Conservation (phyloP, 1,140 invertebrate genomes). For the Dendrolimus kikuchii region DNA sequence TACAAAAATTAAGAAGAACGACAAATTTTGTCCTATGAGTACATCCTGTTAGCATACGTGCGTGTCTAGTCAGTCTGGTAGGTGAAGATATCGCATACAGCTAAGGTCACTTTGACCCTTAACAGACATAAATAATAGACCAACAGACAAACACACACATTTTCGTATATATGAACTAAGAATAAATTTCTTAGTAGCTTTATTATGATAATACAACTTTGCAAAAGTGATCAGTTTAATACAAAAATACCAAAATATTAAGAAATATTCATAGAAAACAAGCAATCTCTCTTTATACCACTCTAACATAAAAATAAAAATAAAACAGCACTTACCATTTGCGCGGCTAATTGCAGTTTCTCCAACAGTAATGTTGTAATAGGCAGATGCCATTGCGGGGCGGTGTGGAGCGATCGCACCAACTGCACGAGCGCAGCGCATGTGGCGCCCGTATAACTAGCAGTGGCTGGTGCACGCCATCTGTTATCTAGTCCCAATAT, state of each 20-base stretch:
- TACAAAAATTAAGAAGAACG: background rate
- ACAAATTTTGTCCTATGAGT: too few species aligned
- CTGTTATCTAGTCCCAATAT: conserved; percentile 41
- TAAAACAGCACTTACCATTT: conserved; percentile 36
- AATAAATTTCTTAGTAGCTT: too few species aligned
- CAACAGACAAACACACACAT: too few species aligned
- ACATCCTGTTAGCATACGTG: too few species aligned
- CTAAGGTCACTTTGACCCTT: too few species aligned
- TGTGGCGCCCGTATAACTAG: conserved; percentile 53
- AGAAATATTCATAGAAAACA: too few species aligned
- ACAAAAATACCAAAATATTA: too few species aligned
- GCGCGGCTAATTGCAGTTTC: conserved; percentile 50
- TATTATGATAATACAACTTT: background rate
- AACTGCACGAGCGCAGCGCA: conserved; percentile 48
- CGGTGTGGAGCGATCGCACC: conserved; percentile 41
- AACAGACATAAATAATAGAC: too few species aligned
- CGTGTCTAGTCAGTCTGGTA: too few species aligned
- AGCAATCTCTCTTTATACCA: too few species aligned
- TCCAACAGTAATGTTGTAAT: conserved; percentile 43
- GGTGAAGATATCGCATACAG: too few species aligned
- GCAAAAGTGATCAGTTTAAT: background rate
- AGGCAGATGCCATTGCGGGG: conserved; percentile 52
- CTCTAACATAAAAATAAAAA: background rate
- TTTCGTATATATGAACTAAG: too few species aligned
- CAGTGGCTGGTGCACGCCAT: conserved; percentile 60